Percentiles rank a stretch among this genome's conserved stretches.
phyloP scores from a whole-genome alignment of 2,113 vertebrate species.

The Natator depressus region DNA sequence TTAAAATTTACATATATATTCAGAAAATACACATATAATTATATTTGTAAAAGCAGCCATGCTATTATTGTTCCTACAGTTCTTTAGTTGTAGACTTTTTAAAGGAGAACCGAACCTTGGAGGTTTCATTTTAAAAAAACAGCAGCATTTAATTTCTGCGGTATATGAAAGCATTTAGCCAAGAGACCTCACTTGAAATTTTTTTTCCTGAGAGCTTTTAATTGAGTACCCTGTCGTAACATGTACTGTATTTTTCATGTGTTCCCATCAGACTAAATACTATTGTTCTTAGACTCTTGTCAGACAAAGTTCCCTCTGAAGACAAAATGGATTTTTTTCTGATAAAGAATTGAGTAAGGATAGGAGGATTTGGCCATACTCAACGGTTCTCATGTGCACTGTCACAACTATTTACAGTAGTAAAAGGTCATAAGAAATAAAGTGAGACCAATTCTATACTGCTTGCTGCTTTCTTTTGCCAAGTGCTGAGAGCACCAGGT shows the following conservation, averaged over 20 bases:
- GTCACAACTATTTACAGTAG: not conserved
- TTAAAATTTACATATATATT: not conserved
- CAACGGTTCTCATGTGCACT: not conserved
- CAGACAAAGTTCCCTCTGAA: not conserved
- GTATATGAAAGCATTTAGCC: not conserved
- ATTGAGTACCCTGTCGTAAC: not conserved
- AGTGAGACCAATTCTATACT: not conserved
- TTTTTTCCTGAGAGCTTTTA: not conserved
- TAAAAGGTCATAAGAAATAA: not conserved
- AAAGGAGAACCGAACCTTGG: no score
- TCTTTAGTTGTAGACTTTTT: not conserved
- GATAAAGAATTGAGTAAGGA: not conserved
- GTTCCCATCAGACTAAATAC: not conserved
- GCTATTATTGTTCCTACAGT: not conserved
- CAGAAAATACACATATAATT: not conserved
- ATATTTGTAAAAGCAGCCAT: not conserved
- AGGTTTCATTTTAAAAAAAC: not conserved
- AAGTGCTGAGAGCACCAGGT: not conserved
- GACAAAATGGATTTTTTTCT: not conserved
- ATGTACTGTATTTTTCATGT: not conserved
- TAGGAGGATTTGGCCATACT: not conserved
- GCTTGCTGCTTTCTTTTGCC: not conserved
- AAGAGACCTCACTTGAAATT: not conserved
- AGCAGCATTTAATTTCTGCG: not conserved
- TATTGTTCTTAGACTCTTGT: not conserved